These are phyloP conservation scores for Porites divaricata DNA, from an alignment of 92 coral and sea anemone genomes.

Conservation along the genomic window DNA sequence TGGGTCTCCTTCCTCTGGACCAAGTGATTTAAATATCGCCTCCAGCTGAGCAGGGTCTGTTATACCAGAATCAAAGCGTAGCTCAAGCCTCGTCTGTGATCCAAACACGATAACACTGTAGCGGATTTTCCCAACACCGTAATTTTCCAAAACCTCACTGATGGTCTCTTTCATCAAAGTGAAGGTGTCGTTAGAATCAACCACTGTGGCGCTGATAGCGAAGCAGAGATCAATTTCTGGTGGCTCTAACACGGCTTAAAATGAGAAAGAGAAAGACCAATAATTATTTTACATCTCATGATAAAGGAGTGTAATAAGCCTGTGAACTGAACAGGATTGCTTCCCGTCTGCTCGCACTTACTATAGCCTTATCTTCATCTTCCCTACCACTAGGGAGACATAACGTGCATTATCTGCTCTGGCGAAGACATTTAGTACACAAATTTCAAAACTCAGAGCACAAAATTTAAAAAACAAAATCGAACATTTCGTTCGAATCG, in stretches of 20 bases:
- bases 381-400: too few species aligned
- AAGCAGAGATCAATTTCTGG: slow-evolving; percentile 76
- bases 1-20: slow-evolving; percentile 52
- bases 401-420: too few species aligned
- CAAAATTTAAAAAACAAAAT: too few species aligned
- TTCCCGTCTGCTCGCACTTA: too few species aligned
- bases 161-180: slow-evolving; percentile 74
- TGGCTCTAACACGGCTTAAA: slow-evolving; percentile 37
- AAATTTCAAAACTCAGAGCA: too few species aligned
- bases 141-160: slow-evolving; percentile 53
- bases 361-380: too few species aligned
- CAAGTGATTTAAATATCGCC: slow-evolving; percentile 44
- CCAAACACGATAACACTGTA: slow-evolving; percentile 74
- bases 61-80: slow-evolving; percentile 45
- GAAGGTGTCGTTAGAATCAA: slow-evolving; percentile 52
- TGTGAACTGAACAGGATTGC: too few species aligned
- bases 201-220: slow-evolving; percentile 78
- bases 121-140: slow-evolving; percentile 68
- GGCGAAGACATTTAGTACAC: too few species aligned
- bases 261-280: neutral
- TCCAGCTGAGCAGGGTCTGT: slow-evolving; percentile 45
- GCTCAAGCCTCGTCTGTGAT: slow-evolving; percentile 37
- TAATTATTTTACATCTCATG: neutral
- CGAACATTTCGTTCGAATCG: too few species aligned
- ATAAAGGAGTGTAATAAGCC: too few species aligned